Percentiles rank a stretch among this genome's conserved stretches.
Evolutionary conservation across 2,888 invertebrate genomes (phyloP).

Genomic region (Malachius bipustulatus): DNA sequence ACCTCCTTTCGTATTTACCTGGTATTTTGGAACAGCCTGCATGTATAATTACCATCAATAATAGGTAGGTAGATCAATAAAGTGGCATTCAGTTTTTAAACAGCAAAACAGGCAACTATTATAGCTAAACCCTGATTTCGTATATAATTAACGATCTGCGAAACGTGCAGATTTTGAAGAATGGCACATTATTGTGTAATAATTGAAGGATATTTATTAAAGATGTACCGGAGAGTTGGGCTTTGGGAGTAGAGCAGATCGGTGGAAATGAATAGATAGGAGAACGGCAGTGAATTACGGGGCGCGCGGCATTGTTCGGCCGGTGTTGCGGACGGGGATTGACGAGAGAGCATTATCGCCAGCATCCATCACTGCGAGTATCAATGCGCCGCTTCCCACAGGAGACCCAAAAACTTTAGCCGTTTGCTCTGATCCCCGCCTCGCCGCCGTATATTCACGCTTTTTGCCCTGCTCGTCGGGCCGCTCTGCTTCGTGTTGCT

Average conservation of each 20-base stretch:
- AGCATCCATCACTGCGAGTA: slow-evolving; percentile 41
- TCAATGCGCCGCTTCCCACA: slow-evolving; percentile 39
- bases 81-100: too few species aligned
- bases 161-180: too few species aligned
- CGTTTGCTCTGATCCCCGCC: slow-evolving; percentile 32
- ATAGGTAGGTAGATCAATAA: too few species aligned
- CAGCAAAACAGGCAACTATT: too few species aligned
- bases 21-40: too few species aligned
- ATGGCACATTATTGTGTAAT: slow-evolving; percentile 32
- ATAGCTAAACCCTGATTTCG: too few species aligned
- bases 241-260: slow-evolving; percentile 11
- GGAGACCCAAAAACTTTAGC: slow-evolving; percentile 37
- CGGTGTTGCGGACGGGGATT: slow-evolving; percentile 42
- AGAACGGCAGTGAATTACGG: slow-evolving; percentile 35
- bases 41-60: too few species aligned
- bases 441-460: slow-evolving; percentile 13
- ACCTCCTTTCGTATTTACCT: too few species aligned
- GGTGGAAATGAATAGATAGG: slow-evolving; percentile 35
- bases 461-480: slow-evolving; percentile 13
- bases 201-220: slow-evolving; percentile 33
- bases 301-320: slow-evolving; percentile 42
- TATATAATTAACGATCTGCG: too few species aligned
- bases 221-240: slow-evolving; percentile 23
- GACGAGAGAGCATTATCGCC: slow-evolving; percentile 43
- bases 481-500: slow-evolving; percentile 34